Conservation (phyloP, 2,888 invertebrate genomes). For the Folsomia candida region DNA sequence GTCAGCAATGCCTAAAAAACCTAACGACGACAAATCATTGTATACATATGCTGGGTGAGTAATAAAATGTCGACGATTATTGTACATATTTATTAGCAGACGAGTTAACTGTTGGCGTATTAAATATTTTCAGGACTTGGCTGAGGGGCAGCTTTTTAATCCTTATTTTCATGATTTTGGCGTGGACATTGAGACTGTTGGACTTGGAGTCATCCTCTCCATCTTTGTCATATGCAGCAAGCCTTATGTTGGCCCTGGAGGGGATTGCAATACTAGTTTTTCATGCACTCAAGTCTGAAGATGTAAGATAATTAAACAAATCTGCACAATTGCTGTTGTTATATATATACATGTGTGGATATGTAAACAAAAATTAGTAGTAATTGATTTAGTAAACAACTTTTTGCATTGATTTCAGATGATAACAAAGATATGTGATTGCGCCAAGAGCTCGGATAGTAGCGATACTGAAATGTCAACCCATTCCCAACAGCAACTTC, state of each 20-base stretch:
- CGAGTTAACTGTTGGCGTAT: background rate
- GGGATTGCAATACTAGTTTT: constrained; percentile 50
- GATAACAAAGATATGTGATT: constrained; percentile 51
- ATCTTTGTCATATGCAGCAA: constrained; percentile 48
- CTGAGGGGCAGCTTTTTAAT: constrained; percentile 50
- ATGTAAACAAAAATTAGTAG: background rate
- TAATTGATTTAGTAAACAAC: background rate
- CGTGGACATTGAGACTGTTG: constrained; percentile 50
- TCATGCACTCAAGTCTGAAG: constrained; percentile 50
- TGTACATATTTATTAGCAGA: background rate
- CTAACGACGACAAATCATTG: constrained; percentile 50
- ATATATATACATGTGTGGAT: background rate
- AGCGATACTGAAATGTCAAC: constrained; percentile 51
- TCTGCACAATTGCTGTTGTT: too few species aligned
- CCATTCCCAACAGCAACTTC: constrained; percentile 50
- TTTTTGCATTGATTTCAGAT: constrained; percentile 34
- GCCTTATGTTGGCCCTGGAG: constrained; percentile 47
- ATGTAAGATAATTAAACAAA: too few species aligned
- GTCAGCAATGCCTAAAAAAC: constrained; percentile 51
- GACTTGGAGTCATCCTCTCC: constrained; percentile 49
- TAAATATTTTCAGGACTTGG: constrained; percentile 46
- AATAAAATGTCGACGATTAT: background rate
- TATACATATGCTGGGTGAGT: constrained; percentile 50
- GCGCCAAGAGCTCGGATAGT: constrained; percentile 49
- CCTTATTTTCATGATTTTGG: constrained; percentile 48